Base-by-base conservation (phyloP, 2,113 vertebrate species). In the Prinia subflava region DNA sequence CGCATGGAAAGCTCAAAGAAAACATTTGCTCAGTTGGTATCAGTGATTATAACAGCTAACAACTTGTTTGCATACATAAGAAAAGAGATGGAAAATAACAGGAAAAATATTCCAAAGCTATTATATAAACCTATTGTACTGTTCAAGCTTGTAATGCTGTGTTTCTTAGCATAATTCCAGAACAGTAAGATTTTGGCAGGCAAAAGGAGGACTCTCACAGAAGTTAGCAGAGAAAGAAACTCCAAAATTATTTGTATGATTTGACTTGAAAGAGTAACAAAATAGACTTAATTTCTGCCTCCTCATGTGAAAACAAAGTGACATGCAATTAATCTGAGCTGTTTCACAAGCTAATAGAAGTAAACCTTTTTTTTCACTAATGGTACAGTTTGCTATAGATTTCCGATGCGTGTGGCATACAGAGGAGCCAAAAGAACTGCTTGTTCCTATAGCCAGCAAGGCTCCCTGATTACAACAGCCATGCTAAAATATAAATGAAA, bases 21-120 rank as follows among this genome's bases (percentile, higher is more conserved):
- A 91, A 87, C 41, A 84, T 76, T 71, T 57, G 49, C 67, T 91
- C 62, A 56, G 50, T 39, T 64, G 49, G 53, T 75, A 92, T 82
- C 83, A 73, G 37, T 8, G 25, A 88, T 46, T 47, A 56, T 35
- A 95, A 76, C 41, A 87, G 49, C 77, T 82, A 95, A 84, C 37
- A 84, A 33, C 49, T 87, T 92, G 77, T 91, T 91, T 94, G 81
- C 74, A 68, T 57, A 85, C 44, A 46, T 42, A 84, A 81, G n/a
- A 83, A 67, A 82, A 44, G 62, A 21, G 14, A 83, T 44, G 27
- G 39, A 87, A 90, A 93, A 81, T 37, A 90, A 78, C 28, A 63
- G 39, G 19, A 77, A 92, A 83, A 89, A 75, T 56, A 96, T 84
- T 83, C 73, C 57, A 84, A 89, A 95, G 22, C 69, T 65, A 89